Percentiles rank a stretch among this genome's conserved stretches.
phyloP scores from a whole-genome alignment of 2,888 invertebrate genomes.

The Agrochola lota region DNA sequence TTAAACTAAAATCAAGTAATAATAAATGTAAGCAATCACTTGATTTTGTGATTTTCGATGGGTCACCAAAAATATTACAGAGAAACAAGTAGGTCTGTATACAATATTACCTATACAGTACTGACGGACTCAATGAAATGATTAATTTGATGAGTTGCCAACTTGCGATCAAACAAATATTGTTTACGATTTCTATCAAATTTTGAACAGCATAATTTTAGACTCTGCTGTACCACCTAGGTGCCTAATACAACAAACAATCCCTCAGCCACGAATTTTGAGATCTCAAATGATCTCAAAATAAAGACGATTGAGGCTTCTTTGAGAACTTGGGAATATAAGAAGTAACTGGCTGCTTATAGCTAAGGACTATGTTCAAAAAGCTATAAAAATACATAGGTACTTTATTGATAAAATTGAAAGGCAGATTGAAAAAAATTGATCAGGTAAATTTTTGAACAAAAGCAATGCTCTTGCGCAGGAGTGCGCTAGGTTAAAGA shows the following conservation, averaged over 20 bases:
- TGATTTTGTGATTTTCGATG: neutral
- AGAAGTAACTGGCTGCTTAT: neutral
- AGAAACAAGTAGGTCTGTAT: neutral
- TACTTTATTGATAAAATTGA: neutral
- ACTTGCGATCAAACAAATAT: neutral
- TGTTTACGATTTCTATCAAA: neutral
- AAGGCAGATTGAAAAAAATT: neutral
- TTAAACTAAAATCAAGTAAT: neutral
- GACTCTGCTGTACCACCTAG: neutral
- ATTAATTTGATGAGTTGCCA: neutral
- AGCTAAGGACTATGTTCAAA: neutral
- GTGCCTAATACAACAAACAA: neutral
- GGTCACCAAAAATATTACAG: neutral
- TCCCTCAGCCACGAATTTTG: neutral
- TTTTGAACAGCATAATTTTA: neutral
- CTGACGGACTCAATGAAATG: neutral
- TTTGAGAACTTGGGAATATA: neutral
- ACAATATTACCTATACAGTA: neutral
- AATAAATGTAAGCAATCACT: neutral
- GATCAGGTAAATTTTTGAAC: neutral
- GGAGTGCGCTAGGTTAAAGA: neutral
- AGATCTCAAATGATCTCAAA: neutral
- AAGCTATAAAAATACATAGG: neutral
- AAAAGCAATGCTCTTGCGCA: conserved; percentile 3
- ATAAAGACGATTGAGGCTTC: neutral